Evolutionary conservation across 1,140 invertebrate species (phyloP).

Genomic region (Hyphantria cunea): DNA sequence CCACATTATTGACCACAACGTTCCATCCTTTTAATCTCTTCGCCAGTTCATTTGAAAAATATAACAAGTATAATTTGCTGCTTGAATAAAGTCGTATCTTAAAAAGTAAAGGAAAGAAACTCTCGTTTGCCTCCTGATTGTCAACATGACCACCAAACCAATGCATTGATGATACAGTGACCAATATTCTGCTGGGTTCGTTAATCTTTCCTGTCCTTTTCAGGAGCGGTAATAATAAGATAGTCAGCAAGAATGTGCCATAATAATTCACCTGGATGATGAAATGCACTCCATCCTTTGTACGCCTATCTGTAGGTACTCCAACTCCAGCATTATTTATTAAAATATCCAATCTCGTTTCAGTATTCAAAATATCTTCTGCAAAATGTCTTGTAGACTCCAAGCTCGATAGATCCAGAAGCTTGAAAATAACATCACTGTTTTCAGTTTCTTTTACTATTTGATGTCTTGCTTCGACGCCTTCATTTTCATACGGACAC

Average conservation of each 20-base stretch:
- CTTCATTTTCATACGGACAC: conserved; percentile 83
- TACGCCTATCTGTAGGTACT: conserved; percentile 48
- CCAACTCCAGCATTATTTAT: conserved; percentile 90
- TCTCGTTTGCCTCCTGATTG: conserved; percentile 83
- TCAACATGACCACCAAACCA: conserved; percentile 82
- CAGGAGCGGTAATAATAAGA: conserved; percentile 85
- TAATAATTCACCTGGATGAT: conserved; percentile 86
- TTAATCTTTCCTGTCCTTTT: conserved; percentile 51
- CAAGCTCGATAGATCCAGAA: conserved; percentile 56
- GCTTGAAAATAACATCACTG: conserved; percentile 52
- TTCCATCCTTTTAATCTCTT: conserved; percentile 77
- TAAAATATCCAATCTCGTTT: conserved; percentile 84
- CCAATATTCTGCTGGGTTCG: conserved; percentile 84
- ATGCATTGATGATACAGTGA: conserved; percentile 85
- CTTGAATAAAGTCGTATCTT: conserved; percentile 81
- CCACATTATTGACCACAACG: conserved; percentile 77
- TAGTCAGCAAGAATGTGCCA: conserved; percentile 87
- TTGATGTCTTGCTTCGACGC: conserved; percentile 55
- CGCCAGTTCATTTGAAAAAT: conserved; percentile 85
- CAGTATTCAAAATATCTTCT: conserved; percentile 71
- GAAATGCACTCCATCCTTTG: conserved; percentile 85
- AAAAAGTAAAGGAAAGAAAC: conserved; percentile 79
- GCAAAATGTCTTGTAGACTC: conserved; percentile 54
- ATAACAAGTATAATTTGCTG: conserved; percentile 86
- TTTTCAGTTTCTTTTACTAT: conserved; percentile 56